Evolutionary conservation across 2,797 vertebrate genomes (phyloP).

Genomic region (Poecilia gillii): DNA sequence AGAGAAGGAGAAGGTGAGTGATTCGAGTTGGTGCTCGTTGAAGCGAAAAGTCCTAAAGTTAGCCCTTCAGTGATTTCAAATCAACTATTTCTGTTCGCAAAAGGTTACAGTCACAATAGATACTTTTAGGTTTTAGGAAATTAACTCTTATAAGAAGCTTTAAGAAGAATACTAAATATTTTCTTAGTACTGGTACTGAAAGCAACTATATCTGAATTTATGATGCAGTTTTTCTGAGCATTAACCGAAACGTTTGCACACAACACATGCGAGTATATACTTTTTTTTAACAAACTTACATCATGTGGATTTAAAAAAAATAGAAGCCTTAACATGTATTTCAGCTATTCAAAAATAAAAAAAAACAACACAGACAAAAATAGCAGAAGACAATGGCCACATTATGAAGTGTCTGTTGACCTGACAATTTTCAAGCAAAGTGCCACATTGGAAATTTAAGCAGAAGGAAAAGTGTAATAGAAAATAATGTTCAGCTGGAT

Average conservation of each 20-base stretch:
- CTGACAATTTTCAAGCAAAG: neutral
- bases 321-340: neutral
- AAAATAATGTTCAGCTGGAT: neutral
- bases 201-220: neutral
- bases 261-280: neutral
- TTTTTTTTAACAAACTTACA: neutral
- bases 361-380: neutral
- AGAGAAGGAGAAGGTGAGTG: neutral
- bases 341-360: neutral
- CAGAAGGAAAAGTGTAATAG: neutral
- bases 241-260: neutral
- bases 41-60: slow-evolving; percentile 3
- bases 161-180: neutral
- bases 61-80: neutral
- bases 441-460: neutral
- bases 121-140: neutral
- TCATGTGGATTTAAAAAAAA: neutral
- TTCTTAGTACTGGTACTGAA: neutral
- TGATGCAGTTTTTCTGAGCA: no score
- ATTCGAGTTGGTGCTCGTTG: slow-evolving; percentile 9
- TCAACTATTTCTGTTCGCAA: neutral
- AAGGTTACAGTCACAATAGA: neutral
- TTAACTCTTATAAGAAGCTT: neutral
- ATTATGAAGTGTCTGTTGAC: neutral
- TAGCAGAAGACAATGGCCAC: neutral